Conservation (phyloP, 2,888 invertebrate genomes). For the Lissocephala sabroskyi region DNA sequence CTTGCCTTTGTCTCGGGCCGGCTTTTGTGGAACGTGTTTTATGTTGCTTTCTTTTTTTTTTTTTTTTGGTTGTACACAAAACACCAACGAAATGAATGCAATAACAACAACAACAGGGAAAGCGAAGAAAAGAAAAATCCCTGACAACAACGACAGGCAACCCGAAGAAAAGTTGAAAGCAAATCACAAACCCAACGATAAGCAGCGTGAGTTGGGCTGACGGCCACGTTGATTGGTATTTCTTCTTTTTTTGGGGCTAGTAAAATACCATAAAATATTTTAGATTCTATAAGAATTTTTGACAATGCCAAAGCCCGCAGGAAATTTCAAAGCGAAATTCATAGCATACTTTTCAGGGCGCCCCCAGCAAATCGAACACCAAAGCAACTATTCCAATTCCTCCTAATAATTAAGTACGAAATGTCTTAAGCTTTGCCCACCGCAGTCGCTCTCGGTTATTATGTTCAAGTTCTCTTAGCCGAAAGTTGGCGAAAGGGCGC, state of each 20-base stretch:
- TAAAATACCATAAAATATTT: background rate
- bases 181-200: constrained; percentile 63
- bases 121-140: no score
- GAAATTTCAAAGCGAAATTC: no score
- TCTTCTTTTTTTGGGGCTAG: constrained; percentile 16
- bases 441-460: constrained; percentile 47
- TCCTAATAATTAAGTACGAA: constrained; percentile 62
- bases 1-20: constrained; percentile 5
- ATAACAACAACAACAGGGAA: no score
- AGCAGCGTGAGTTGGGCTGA: constrained; percentile 62
- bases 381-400: no score
- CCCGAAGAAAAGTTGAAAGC: constrained; percentile 51
- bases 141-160: no score
- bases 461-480: no score
- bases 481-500: background rate
- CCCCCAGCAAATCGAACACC: no score
- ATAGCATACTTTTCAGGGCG: no score
- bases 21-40: constrained; percentile 31
- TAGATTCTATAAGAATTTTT: background rate
- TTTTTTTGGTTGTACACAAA: constrained; percentile 1
- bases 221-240: constrained; percentile 60
- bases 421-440: constrained; percentile 55
- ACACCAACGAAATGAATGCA: no score
- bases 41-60: constrained; percentile 14
- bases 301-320: no score